Base-by-base conservation (phyloP, 2,797 vertebrate species). In the Taenioides sp. region DNA sequence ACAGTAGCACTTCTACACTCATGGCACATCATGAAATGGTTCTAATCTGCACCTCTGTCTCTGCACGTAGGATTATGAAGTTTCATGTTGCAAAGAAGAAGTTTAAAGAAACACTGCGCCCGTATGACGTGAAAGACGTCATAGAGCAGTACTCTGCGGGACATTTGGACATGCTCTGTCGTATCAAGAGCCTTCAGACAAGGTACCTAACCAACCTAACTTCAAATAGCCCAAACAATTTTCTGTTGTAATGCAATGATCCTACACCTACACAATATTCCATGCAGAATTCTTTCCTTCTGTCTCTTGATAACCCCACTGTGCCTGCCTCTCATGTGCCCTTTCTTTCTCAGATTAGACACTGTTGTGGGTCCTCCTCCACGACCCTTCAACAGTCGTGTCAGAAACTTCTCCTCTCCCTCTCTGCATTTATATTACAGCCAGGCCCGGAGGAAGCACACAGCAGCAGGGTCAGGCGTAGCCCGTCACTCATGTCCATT, bases 91-190 rank as follows among this genome's bases (percentile, higher is more conserved):
- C 98, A 66, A 99, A 99, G 90, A 96, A 97, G 81, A 99, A 99
- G 89, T 99, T 99, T 85, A 99, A 99, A 86, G 97, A 99, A 93
- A 99, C 97, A 0, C 75, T 99, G 81, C 96, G 97, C 65, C 98
- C 98, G 0, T 99, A 99, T 27, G 98, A 99, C 62, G 98, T 99
- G 78, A 99, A 99, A 92, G 98, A 99, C 75, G 98, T 99, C 71
- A 99, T 99, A 67, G 97, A 99, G 91, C 98, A 99, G 84, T 99
- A 99, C 88, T 99, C 98, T 40, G 97, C 98, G 20, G 98, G 97
- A 78, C 97, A 99, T 72, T 92, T 99, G 84, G 98, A 99, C 91
- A 99, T 99, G 98, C 86, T 99, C 40, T 98, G 96, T 84, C 96
- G 98, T 84, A 99, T 99, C 90, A 99, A 99, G 87, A 99, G 96